Evolutionary conservation across 2,797 vertebrate species (phyloP).

Genomic region (Diplodus sargus): DNA sequence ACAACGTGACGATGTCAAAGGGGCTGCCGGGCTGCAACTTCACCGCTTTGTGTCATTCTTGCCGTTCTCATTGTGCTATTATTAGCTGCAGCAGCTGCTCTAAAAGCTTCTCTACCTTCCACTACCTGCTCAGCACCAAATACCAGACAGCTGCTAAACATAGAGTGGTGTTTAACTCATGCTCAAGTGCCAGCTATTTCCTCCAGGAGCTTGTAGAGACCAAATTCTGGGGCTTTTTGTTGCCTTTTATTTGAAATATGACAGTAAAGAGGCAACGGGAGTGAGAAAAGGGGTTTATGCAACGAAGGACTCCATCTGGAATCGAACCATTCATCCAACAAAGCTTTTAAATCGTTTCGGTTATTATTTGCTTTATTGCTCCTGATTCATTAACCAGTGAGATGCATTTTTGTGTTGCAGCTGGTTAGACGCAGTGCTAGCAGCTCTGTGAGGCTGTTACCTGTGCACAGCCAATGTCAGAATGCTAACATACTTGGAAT

Average conservation of each 20-base stretch:
- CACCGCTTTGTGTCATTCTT: background rate
- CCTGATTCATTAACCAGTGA: background rate
- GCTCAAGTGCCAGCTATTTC: background rate
- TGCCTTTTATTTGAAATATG: background rate
- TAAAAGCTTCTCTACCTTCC: background rate
- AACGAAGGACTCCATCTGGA: too few relatives aligned
- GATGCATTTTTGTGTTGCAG: background rate
- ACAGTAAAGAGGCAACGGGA: background rate
- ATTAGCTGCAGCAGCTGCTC: background rate
- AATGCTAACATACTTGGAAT: background rate
- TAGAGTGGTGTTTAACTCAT: background rate
- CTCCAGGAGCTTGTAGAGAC: background rate
- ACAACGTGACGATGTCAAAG: too few relatives aligned
- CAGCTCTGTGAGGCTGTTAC: background rate
- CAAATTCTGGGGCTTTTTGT: too few relatives aligned
- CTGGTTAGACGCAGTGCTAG: too few relatives aligned
- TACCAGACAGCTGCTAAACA: background rate
- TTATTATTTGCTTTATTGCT: background rate
- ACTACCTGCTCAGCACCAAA: background rate
- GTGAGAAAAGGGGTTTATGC: too few relatives aligned
- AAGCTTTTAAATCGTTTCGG: too few relatives aligned
- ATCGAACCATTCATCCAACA: too few relatives aligned
- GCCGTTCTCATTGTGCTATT: background rate
- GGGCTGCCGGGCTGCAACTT: background rate
- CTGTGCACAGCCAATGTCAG: background rate